A percentile compares a stretch with the other conserved stretches of the same genome.
Evolutionary conservation across 2,888 invertebrate species (phyloP).

Genomic region (Pollenia amentaria): DNA sequence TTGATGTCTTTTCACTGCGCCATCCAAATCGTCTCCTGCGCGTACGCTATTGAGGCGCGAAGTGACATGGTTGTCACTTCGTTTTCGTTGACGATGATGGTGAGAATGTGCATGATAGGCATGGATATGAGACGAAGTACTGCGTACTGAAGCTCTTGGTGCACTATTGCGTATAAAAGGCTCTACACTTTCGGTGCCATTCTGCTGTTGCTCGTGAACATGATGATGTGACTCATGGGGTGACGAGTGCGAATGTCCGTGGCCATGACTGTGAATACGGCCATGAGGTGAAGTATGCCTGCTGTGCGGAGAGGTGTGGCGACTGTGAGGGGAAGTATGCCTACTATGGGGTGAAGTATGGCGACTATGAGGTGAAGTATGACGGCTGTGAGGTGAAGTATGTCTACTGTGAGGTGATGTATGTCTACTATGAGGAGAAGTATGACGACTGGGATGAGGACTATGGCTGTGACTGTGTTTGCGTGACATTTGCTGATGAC

Average conservation of each 20-base stretch:
- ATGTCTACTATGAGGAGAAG: constrained; percentile 80
- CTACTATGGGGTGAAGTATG: constrained; percentile 81
- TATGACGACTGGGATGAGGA: constrained; percentile 79
- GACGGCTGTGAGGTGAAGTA: constrained; percentile 76
- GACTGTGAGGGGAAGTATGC: constrained; percentile 76
- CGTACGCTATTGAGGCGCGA: constrained; percentile 75
- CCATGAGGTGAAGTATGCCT: constrained; percentile 74
- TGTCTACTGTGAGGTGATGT: constrained; percentile 81
- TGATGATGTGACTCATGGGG: constrained; percentile 78
- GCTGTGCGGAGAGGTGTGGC: constrained; percentile 65
- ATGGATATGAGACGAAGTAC: constrained; percentile 72
- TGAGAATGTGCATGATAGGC: constrained; percentile 73
- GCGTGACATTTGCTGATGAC: constrained; percentile 76
- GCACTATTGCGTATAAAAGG: constrained; percentile 71
- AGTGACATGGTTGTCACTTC: constrained; percentile 74
- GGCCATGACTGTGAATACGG: constrained; percentile 64
- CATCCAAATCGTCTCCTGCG: constrained; percentile 65
- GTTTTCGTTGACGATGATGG: constrained; percentile 74
- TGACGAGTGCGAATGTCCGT: constrained; percentile 77
- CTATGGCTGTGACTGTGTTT: constrained; percentile 78
- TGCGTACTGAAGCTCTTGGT: constrained; percentile 66
- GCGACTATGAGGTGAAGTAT: constrained; percentile 78
- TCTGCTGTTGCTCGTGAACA: constrained; percentile 76
- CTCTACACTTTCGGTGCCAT: constrained; percentile 66
- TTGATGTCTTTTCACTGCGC: constrained; percentile 77